Conservation (phyloP, 2,113 vertebrate species). For the Danionella cerebrum region DNA sequence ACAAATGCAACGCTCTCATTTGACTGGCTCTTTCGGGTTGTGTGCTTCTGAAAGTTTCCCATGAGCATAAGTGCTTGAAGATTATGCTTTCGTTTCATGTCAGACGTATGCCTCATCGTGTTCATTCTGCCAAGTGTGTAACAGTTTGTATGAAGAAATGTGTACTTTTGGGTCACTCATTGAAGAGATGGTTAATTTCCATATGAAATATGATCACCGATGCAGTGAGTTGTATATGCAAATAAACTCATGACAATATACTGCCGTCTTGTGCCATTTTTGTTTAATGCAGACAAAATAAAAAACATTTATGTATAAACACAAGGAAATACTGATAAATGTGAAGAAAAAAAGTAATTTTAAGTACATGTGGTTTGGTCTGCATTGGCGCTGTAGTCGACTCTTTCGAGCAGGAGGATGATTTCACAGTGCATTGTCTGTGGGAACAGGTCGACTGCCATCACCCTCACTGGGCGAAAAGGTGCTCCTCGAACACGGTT, state of each 20-base stretch:
- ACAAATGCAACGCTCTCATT: too few species aligned
- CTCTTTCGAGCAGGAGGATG: slow-evolving; percentile 82
- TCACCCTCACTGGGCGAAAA: slow-evolving; percentile 76
- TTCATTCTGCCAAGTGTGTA: slow-evolving; percentile 46
- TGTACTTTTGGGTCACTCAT: slow-evolving; percentile 45
- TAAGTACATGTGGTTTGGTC: not conserved
- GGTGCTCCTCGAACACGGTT: slow-evolving; percentile 82
- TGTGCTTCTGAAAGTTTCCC: slow-evolving; percentile 47
- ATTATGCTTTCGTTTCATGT: slow-evolving; percentile 51
- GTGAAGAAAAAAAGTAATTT: not conserved
- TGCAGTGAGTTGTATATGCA: slow-evolving; percentile 66
- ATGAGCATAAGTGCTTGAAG: slow-evolving; percentile 57
- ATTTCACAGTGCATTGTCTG: slow-evolving; percentile 90
- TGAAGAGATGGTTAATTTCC: slow-evolving; percentile 28
- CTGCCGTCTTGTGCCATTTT: not conserved
- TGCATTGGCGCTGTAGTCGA: slow-evolving; percentile 52
- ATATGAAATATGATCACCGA: slow-evolving; percentile 57
- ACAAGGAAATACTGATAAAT: too few species aligned
- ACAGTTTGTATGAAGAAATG: slow-evolving; percentile 36
- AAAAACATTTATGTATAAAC: too few species aligned
- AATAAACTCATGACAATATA: slow-evolving; percentile 62
- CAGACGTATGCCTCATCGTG: slow-evolving; percentile 28
- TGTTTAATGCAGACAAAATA: not conserved
- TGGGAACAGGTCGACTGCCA: slow-evolving; percentile 92
- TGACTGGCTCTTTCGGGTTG: slow-evolving; percentile 56